Percentiles rank a stretch among this genome's conserved stretches.
phyloP scores from a whole-genome alignment of 1,140 invertebrate species.

The Colletes latitarsis region DNA sequence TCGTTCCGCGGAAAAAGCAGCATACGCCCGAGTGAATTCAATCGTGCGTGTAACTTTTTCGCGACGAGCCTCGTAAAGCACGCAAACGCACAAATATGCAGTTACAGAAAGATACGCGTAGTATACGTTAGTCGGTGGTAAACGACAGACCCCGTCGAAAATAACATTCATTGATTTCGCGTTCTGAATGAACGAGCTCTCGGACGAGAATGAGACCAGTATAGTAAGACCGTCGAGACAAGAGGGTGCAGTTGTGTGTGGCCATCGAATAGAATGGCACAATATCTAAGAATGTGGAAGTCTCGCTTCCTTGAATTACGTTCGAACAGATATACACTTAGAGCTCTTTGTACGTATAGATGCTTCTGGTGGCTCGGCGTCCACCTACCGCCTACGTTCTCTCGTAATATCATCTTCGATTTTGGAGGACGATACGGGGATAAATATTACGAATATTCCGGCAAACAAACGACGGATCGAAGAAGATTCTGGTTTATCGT shows the following conservation, averaged over 20 bases:
- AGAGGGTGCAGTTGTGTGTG: constrained; percentile 47
- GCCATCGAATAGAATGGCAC: constrained; percentile 57
- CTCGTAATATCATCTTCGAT: constrained; percentile 48
- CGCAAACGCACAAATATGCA: not conserved
- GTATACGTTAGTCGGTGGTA: constrained; percentile 23
- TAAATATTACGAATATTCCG: constrained; percentile 58
- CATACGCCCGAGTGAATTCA: too few relatives aligned
- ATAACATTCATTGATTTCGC: constrained; percentile 73
- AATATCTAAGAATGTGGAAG: constrained; percentile 57
- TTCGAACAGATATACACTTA: constrained; percentile 22
- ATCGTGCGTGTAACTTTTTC: not conserved
- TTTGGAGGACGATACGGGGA: constrained; percentile 32
- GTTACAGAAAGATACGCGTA: not conserved
- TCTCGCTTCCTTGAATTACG: constrained; percentile 35
- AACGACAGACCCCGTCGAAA: constrained; percentile 62
- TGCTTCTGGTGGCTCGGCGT: constrained; percentile 6
- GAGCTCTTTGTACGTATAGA: not conserved
- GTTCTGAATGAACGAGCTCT: constrained; percentile 63
- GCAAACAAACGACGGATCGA: constrained; percentile 21
- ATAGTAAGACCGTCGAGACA: constrained; percentile 28
- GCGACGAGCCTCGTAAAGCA: too few relatives aligned
- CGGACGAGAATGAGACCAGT: constrained; percentile 51
- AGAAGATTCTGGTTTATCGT: constrained; percentile 12
- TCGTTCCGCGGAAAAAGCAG: too few relatives aligned
- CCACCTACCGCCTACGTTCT: constrained; percentile 46